These are phyloP conservation scores for Barbus barbus DNA, from an alignment of 2,113 vertebrate genomes.

Conservation along the genomic window DNA sequence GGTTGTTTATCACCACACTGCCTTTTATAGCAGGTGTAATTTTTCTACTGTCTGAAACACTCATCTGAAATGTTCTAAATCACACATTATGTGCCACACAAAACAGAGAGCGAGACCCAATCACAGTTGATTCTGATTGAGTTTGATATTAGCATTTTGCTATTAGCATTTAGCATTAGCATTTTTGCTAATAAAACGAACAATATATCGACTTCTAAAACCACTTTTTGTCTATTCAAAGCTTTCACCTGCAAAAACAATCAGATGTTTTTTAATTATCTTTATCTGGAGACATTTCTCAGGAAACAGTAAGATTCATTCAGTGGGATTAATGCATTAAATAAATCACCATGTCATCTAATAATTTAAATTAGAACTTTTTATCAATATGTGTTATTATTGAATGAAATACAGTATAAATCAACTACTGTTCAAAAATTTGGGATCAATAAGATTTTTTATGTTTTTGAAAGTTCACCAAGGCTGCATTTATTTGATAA, in stretches of 20 bases:
- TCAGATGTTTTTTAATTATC: background rate
- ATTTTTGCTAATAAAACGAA: background rate
- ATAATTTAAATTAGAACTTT: background rate
- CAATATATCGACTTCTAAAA: background rate
- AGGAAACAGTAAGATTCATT: background rate
- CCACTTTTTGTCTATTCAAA: background rate
- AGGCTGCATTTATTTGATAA: background rate
- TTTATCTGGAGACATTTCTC: background rate
- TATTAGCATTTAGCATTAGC: background rate
- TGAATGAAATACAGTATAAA: background rate
- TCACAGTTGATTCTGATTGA: background rate
- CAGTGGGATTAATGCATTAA: background rate
- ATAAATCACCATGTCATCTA: background rate
- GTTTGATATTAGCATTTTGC: background rate
- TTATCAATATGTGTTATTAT: background rate
- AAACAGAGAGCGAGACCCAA: background rate
- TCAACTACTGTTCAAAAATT: background rate
- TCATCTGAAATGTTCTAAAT: background rate
- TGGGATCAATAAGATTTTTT: background rate
- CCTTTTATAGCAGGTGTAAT: background rate
- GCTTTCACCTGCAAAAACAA: background rate
- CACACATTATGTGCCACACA: background rate
- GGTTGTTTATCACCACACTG: slow-evolving; percentile 3
- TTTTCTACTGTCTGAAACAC: slow-evolving; percentile 11
- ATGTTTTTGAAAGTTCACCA: background rate